Percentiles rank a stretch among this genome's conserved stretches.
phyloP scores from a whole-genome alignment of 2,888 invertebrate species.

The Galeruca laticollis region DNA sequence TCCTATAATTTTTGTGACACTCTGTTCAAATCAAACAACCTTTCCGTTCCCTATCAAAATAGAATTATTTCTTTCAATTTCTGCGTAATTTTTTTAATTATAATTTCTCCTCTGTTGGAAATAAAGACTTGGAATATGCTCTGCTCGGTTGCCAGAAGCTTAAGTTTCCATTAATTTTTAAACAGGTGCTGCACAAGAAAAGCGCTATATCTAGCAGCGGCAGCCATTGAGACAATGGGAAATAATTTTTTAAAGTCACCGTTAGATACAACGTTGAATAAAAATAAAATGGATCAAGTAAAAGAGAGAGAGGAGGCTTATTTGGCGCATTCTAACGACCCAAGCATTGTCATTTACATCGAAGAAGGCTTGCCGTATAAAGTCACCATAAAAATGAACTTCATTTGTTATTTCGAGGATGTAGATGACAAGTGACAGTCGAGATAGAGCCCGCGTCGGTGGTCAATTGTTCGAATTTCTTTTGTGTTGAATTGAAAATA shows the following conservation, averaged over 20 bases:
- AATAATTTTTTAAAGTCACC: slow-evolving; percentile 43
- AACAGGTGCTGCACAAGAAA: slow-evolving; percentile 17
- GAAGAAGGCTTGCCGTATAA: slow-evolving; percentile 44
- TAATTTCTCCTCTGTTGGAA: no score
- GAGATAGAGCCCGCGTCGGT: slow-evolving; percentile 3
- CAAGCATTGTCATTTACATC: slow-evolving; percentile 54
- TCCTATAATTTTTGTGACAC: no score
- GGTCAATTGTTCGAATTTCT: slow-evolving; percentile 19
- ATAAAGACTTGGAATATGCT: no score
- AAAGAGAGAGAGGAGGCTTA: slow-evolving; percentile 47
- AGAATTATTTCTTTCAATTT: no score
- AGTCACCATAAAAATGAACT: slow-evolving; percentile 48
- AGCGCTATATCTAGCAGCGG: slow-evolving; percentile 7
- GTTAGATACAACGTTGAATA: slow-evolving; percentile 39
- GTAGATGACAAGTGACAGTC: slow-evolving; percentile 21
- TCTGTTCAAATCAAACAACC: no score
- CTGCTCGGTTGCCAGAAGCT: not conserved
- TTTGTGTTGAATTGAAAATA: slow-evolving; percentile 1
- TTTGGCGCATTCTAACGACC: slow-evolving; percentile 48
- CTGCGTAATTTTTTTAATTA: no score
- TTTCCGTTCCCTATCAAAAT: no score
- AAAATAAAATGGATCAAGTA: slow-evolving; percentile 44
- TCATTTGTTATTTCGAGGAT: slow-evolving; percentile 49
- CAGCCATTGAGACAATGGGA: slow-evolving; percentile 36
- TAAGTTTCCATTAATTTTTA: slow-evolving; percentile 25